Percentiles rank a stretch among this genome's conserved stretches.
phyloP scores from a whole-genome alignment of 2,888 invertebrate species.

The Pocota personata region DNA sequence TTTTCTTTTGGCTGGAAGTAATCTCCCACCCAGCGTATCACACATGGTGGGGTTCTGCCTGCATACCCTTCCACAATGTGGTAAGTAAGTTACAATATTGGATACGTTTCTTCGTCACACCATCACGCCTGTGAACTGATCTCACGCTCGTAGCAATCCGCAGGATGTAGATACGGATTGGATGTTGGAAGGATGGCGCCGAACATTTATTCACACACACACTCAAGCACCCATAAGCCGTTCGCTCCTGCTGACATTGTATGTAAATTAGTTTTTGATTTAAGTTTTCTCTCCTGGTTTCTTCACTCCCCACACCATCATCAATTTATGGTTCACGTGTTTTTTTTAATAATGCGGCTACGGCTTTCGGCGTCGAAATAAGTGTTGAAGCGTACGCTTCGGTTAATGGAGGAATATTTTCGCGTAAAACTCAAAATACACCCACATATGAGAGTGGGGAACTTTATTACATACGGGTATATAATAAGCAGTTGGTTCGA shows the following conservation, averaged over 20 bases:
- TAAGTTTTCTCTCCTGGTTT: conserved; percentile 39
- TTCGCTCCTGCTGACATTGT: conserved; percentile 31
- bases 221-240: background rate
- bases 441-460: background rate
- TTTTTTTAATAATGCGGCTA: conserved; percentile 46
- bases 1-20: conserved; percentile 31
- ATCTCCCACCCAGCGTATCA: conserved; percentile 3
- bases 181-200: background rate
- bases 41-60: background rate
- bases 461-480: conserved; percentile 12
- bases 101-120: conserved; percentile 34
- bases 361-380: conserved; percentile 27
- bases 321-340: conserved; percentile 10
- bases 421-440: background rate
- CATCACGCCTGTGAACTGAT: conserved; percentile 15
- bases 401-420: conserved; percentile 29
- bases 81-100: conserved; percentile 39
- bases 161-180: background rate
- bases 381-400: conserved; percentile 25
- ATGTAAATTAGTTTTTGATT: conserved; percentile 71
- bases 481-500: background rate
- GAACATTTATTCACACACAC: background rate
- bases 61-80: conserved; percentile 10
- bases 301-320: background rate
- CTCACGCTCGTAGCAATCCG: background rate